Base-by-base conservation (phyloP, 2,797 vertebrate genomes). In the Chelonia mydas region DNA sequence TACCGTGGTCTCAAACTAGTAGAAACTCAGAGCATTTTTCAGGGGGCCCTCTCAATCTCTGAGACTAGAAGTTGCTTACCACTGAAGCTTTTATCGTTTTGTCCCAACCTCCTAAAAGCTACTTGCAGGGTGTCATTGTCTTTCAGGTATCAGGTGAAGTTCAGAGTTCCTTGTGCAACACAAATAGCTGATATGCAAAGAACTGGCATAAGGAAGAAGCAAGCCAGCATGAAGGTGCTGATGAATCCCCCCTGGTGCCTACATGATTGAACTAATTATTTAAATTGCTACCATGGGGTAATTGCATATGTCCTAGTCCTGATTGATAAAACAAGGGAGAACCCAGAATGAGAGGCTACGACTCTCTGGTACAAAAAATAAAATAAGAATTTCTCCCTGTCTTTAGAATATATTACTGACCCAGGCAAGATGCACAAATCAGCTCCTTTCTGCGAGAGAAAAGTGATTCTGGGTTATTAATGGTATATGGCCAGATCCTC, bases 391-490 rank as follows among this genome's bases (percentile, higher is more conserved):
- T 96, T 96, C 91, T 65, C 5, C 27, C 37, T 94, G 91, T 84
- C 31, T 94, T 91, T 84, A 51, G 83, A 92, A 81, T 54, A 77
- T 88, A 89, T 95, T 78, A 95, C 83, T 93, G 95, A 95, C 59
- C 92, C 94, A 79, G 23, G 25, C 10, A 33, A 94, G 90, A 95
- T 84, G 55, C 92, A 86, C 87, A 59, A 84, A 81, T 96, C 87
- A 90, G 41, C 84, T 53, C 93, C 87, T 93, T 93, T 85, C 95
- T 96, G 93, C 85, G 84, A 93, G 12, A 88, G 92, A 94, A 57
- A 94, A 95, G 92, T 77, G 3, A 87, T 82, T 94, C 91, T 72
- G 79, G 94, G 72, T 95, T 95, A 91, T n/a, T 95, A 92, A 89
- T 90, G 96, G 90, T 91, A 94, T 89, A 92, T 45, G 74, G 83